Evolutionary conservation across 1,140 invertebrate genomes (phyloP), one percentile per base, ranked within the genome.

Genomic region (Drosophila obscura): DNA sequence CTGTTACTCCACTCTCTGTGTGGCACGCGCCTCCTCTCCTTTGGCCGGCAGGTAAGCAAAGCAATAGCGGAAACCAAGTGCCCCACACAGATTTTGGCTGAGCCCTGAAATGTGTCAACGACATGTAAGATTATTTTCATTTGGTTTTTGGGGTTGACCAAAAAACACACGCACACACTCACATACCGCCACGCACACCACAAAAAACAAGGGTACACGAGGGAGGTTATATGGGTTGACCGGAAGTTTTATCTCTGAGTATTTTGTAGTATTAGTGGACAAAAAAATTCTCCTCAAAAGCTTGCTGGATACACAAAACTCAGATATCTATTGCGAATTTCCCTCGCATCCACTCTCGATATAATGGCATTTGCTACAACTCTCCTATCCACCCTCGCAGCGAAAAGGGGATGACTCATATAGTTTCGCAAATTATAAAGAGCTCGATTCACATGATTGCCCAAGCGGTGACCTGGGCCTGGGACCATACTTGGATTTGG

Each of bases 381-480:
- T 48, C 26, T 43, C 43, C 53, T 56, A 68, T 66, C 63, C 43
- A 67, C 69, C 61, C 63, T 60, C 57, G 64, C 51, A 55, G 31
- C 35, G 35, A 13, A 19, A 13, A 28, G 48, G 41, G 46, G 26
- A 7, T n/a, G 56, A 72, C 60, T 75, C 81, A 75, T 62, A 83
- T 88, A 89, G 84, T 90, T 90, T 84, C 64, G 67, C 75, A 75
- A 90, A 83, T 90, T 90, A 90, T 80, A 90, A 83, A 87, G 76
- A 90, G 87, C 73, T 90, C 82, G 79, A 90, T 90, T 83, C 87
- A 90, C 87, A 90, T 90, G 87, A 90, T 90, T 90, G 87, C 79
- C 73, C 81, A 88, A 83, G 83, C 83, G 83, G 69, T 51, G 66
- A 82, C 56, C 59, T 24, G 63, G 43, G 13, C 56, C 55, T 31